Evolutionary conservation across 2,113 vertebrate species (phyloP).

Genomic region (Lycaon pictus): DNA sequence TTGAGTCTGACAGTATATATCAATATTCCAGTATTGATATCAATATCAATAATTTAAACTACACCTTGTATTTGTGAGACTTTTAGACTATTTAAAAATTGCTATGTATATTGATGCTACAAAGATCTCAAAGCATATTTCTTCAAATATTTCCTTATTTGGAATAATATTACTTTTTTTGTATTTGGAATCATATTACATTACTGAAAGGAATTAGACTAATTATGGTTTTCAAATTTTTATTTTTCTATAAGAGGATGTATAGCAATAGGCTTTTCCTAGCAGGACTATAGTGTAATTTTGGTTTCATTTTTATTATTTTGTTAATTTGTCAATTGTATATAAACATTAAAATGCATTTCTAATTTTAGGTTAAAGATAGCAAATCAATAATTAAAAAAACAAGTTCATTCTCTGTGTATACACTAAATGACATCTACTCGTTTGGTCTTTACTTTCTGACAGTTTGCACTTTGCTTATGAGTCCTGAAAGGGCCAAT

Average conservation of each 20-base stretch:
- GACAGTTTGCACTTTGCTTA: slow-evolving; percentile 8
- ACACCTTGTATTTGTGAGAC: background rate
- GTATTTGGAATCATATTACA: background rate
- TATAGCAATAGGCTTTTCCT: background rate
- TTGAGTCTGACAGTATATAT: too few relatives aligned
- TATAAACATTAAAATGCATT: background rate
- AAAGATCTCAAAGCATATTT: background rate
- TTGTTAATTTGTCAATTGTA: background rate
- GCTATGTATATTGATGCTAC: background rate
- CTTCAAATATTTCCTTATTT: background rate
- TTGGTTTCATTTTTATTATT: background rate
- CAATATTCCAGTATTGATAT: background rate
- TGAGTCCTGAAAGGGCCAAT: background rate
- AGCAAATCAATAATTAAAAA: background rate
- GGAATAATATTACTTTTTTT: background rate
- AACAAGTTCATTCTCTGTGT: background rate
- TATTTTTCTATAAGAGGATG: background rate
- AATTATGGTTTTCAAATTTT: background rate
- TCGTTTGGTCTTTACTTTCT: background rate
- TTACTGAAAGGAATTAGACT: background rate
- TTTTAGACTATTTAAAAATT: background rate
- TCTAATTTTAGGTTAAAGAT: background rate
- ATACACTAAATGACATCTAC: background rate
- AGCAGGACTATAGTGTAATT: background rate
- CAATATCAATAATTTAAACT: background rate